Evolutionary conservation across 2,888 invertebrate species (phyloP).

Genomic region (Dicroscelio sp.): DNA sequence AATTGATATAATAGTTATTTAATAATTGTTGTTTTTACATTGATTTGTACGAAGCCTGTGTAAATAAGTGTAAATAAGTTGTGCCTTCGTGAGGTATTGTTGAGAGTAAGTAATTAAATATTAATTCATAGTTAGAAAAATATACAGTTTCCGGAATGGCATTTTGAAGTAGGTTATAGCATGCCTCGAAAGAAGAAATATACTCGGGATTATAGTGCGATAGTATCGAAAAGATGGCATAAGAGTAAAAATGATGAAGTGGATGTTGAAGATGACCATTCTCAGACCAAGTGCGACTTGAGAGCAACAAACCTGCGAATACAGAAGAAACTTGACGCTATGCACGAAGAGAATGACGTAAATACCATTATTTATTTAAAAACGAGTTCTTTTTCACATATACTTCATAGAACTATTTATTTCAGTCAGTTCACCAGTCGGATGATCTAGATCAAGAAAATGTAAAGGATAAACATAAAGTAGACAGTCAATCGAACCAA

Average conservation of each 20-base stretch:
- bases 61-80: constrained; percentile 25
- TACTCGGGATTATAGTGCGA: constrained; percentile 17
- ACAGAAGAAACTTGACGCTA: constrained; percentile 20
- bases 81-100: not conserved
- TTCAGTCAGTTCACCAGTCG: not conserved
- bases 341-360: not conserved
- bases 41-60: too few relatives aligned
- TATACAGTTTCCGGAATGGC: not conserved
- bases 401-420: not conserved
- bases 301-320: constrained; percentile 1
- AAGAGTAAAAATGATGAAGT: constrained; percentile 8
- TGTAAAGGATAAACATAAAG: not conserved
- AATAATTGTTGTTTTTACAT: too few relatives aligned
- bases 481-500: not conserved
- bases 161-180: not conserved
- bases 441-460: not conserved
- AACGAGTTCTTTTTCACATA: not conserved
- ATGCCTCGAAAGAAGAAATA: constrained; percentile 19
- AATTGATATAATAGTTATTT: constrained; percentile 1
- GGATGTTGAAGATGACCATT: not conserved
- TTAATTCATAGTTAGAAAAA: too few relatives aligned
- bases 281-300: not conserved
- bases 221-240: constrained; percentile 10
- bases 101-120: not conserved
- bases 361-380: constrained; percentile 3